These are phyloP conservation scores for Myopa testacea DNA, from an alignment of 2,888 invertebrate species.

Conservation along the genomic window DNA sequence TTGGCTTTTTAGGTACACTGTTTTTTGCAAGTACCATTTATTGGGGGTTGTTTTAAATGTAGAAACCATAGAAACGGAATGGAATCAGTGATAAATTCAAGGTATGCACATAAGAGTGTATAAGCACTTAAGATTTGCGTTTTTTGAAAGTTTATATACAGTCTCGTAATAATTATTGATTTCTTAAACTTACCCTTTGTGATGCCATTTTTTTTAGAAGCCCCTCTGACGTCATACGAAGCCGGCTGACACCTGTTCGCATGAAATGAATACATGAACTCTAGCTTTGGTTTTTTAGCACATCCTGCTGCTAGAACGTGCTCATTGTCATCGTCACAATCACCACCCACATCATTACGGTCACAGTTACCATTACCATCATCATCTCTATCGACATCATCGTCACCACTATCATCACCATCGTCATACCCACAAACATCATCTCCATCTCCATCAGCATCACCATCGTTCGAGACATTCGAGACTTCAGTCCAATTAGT, in stretches of 20 bases:
- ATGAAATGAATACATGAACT: neutral
- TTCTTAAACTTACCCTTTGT: neutral
- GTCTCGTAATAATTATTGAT: too few species aligned
- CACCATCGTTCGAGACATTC: conserved; percentile 54
- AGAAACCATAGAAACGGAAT: too few species aligned
- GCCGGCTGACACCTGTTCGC: neutral
- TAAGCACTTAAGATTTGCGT: too few species aligned
- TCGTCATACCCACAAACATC: conserved; percentile 26
- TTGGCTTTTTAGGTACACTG: neutral
- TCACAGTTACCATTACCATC: neutral
- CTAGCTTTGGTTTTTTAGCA: neutral
- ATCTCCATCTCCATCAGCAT: conserved; percentile 42
- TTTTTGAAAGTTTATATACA: too few species aligned
- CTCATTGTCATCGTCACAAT: neutral
- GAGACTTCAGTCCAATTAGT: conserved; percentile 57
- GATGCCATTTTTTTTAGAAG: neutral
- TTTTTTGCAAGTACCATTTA: neutral
- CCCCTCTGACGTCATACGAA: neutral
- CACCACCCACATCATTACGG: neutral
- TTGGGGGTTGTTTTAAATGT: neutral
- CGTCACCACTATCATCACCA: conserved; percentile 4
- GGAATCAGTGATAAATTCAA: too few species aligned
- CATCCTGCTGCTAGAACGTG: neutral
- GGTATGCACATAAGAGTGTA: too few species aligned
- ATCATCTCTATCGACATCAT: conserved; percentile 5